Conservation (phyloP, 2,888 invertebrate species). For the Brassicogethes aeneus region DNA sequence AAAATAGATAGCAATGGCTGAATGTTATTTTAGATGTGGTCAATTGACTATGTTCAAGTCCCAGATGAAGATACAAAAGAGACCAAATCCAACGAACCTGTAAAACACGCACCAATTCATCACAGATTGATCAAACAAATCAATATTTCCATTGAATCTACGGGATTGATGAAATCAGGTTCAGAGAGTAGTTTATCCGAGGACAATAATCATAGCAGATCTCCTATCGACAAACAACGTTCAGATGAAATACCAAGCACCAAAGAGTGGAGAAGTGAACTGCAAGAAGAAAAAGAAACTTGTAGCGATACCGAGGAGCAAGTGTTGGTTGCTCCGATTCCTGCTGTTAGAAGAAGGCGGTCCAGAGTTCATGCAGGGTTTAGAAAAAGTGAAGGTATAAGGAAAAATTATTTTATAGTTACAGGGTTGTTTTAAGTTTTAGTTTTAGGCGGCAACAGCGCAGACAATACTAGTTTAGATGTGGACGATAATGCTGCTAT, state of each 20-base stretch:
- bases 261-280: constrained; percentile 58
- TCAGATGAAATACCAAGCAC: constrained; percentile 47
- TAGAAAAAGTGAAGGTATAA: constrained; percentile 55
- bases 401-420: neutral
- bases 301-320: constrained; percentile 62
- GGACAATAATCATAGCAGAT: constrained; percentile 46
- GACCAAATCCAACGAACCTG: constrained; percentile 25
- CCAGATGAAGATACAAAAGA: constrained; percentile 48
- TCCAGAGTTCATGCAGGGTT: constrained; percentile 58
- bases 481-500: constrained; percentile 46
- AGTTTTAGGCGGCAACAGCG: constrained; percentile 46
- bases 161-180: constrained; percentile 63
- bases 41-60: constrained; percentile 86
- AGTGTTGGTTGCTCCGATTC: constrained; percentile 39
- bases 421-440: neutral
- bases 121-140: constrained; percentile 65
- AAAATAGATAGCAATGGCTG: too few relatives aligned
- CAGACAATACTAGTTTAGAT: constrained; percentile 37
- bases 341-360: constrained; percentile 52
- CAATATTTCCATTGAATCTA: constrained; percentile 51
- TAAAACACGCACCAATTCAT: constrained; percentile 31
- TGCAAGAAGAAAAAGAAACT: constrained; percentile 63
- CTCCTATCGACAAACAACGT: constrained; percentile 24
- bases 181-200: constrained; percentile 84
- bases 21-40: constrained; percentile 80